Conservation (phyloP, 1,140 invertebrate species). For the Paraescarpia echinospica region DNA sequence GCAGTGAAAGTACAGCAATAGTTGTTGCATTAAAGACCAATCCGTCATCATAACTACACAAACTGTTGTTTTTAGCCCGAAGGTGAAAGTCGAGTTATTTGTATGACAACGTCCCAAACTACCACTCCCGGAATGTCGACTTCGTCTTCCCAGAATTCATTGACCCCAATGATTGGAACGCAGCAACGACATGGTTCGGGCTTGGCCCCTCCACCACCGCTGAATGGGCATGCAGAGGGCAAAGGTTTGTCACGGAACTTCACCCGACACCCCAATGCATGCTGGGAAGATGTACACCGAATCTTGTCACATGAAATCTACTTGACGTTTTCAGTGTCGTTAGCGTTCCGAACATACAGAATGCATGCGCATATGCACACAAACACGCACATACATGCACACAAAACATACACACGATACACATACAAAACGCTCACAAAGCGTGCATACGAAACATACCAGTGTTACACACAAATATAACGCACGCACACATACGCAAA, state of each 20-base stretch:
- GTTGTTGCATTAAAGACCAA: not conserved
- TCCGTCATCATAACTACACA: not conserved
- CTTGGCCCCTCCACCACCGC: conserved; percentile 44
- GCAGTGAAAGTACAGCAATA: not conserved
- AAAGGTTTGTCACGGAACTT: conserved; percentile 16
- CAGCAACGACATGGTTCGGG: conserved; percentile 22
- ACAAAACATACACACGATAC: not conserved
- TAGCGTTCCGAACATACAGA: not conserved
- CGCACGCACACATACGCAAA: not conserved
- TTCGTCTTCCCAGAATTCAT: conserved; percentile 18
- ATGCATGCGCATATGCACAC: not conserved
- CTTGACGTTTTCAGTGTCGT: not conserved
- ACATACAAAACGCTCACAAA: too few relatives aligned
- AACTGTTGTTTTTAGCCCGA: conserved; percentile 13
- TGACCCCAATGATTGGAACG: not conserved
- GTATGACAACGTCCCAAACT: conserved; percentile 19
- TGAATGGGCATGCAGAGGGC: conserved; percentile 45
- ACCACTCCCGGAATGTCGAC: conserved; percentile 23
- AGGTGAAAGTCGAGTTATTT: not conserved
- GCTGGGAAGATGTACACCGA: not conserved
- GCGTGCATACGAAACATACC: too few relatives aligned
- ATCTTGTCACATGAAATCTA: not conserved
- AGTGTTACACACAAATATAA: too few relatives aligned
- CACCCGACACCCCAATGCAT: not conserved
- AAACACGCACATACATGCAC: not conserved